Evolutionary conservation across 2,888 invertebrate species (phyloP), one percentile per base, ranked within the genome.

Genomic region (Muscina levida): DNA sequence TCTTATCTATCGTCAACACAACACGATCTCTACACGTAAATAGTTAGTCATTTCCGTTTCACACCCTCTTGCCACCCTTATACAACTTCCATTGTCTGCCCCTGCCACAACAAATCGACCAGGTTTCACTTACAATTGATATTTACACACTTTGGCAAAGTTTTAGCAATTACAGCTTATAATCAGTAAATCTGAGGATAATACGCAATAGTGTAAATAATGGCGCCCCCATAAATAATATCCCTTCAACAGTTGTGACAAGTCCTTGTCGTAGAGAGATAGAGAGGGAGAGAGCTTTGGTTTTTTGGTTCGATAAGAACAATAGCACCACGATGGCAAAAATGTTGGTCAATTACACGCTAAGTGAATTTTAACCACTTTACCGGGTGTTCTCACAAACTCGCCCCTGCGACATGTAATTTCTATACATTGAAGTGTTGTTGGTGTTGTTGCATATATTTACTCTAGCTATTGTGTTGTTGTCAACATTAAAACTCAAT

Each of bases 401-500:
- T 31, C 31, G 31, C n/a, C n/a, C n/a, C n/a, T n/a, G n/a, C n/a
- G n/a, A n/a, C 22, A 13, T 24, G 15, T 53, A 22, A 13, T 53
- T 19, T n/a, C n/a, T n/a, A n/a, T n/a, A n/a, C n/a, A n/a, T n/a
- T n/a, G n/a, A n/a, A n/a, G n/a, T n/a, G 53, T 5, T 42, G 56
- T 26, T 56, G 19, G 39, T 17, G 39, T 59, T 62, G 22, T 42
- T 17, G 42, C n/a, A n/a, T n/a, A n/a, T 70, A 5, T 31, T 31
- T 31, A 3, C 31, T 31, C 8, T 31, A 5, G 31, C 31, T 65
- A 75, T 31, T 83, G 67, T 77, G 77, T 31, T 83, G 67, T 77
- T 86, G 85, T 87, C 86, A 85, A 89, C 88, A 89, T 88, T 86
- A 86, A 87, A 89, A 88, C 87, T 88, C 89, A 89, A 89, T 89